Percentiles rank a stretch among this genome's conserved stretches.
Conservation (phyloP, 2,113 vertebrate genomes). For the Rafetus swinhoei region DNA sequence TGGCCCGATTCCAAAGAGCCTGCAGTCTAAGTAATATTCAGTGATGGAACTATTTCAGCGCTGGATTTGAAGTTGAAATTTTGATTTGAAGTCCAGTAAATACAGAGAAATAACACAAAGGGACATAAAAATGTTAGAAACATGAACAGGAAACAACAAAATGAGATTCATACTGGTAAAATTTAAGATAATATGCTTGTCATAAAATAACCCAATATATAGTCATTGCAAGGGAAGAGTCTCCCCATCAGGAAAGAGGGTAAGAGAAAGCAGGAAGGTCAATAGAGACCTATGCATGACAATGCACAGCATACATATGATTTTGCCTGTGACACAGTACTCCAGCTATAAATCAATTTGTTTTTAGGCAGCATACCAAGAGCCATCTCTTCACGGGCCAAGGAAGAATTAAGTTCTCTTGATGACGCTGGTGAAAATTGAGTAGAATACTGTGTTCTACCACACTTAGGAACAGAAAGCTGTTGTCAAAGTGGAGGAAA, state of each 20-base stretch:
- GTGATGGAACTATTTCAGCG: not conserved
- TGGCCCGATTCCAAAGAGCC: not conserved
- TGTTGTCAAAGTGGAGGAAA: not conserved
- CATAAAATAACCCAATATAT: not conserved
- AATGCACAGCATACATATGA: not conserved
- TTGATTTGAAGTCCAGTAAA: slow-evolving; percentile 31
- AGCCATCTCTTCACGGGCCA: not conserved
- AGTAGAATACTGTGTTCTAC: not conserved
- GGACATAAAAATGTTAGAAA: not conserved
- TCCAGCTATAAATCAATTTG: not conserved
- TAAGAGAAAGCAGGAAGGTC: not conserved
- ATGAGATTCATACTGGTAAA: not conserved
- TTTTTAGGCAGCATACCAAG: not conserved
- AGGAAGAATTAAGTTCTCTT: not conserved
- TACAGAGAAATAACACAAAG: not conserved
- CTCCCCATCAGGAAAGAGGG: not conserved
- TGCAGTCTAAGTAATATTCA: not conserved
- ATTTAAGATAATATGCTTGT: not conserved
- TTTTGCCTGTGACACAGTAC: not conserved
- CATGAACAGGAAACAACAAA: not conserved
- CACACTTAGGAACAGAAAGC: not conserved
- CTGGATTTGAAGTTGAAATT: not conserved
- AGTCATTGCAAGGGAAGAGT: not conserved
- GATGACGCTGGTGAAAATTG: not conserved
- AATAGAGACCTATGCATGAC: not conserved